These are phyloP conservation scores for Pristiophorus japonicus DNA, from an alignment of 2,113 vertebrate species.

Conservation along the genomic window DNA sequence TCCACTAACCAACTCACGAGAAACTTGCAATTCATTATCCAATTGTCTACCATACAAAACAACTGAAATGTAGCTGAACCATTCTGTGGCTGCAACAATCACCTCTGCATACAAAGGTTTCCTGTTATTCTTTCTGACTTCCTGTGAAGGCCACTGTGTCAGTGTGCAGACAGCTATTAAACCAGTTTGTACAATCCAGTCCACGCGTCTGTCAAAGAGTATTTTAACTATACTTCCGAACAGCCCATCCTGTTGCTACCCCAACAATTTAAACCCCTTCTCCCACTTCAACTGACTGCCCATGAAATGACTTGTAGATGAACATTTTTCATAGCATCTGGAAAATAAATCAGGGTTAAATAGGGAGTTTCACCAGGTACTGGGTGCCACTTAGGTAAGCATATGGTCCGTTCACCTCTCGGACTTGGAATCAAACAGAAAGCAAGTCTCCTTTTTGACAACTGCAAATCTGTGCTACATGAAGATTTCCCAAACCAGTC, in stretches of 20 bases:
- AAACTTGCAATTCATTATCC: neutral
- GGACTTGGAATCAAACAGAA: neutral
- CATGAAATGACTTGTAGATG: neutral
- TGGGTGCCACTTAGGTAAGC: neutral
- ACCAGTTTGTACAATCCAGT: slow-evolving; percentile 29
- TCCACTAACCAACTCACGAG: neutral
- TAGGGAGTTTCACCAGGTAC: neutral
- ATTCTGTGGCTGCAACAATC: slow-evolving; percentile 12
- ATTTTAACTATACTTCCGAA: neutral
- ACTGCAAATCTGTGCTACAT: neutral
- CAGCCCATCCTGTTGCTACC: neutral
- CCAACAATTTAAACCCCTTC: neutral
- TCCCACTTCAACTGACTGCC: neutral
- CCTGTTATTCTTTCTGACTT: slow-evolving; percentile 55
- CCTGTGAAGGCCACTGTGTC: slow-evolving; percentile 46
- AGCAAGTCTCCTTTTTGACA: neutral
- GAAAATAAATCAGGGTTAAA: neutral
- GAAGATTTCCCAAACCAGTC: neutral
- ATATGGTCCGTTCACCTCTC: neutral
- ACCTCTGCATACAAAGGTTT: slow-evolving; percentile 42
- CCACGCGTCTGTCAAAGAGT: slow-evolving; percentile 44
- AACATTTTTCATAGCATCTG: neutral
- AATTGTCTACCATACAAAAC: neutral
- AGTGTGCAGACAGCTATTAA: slow-evolving; percentile 14
- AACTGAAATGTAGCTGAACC: neutral